Evolutionary conservation across 53 echinoderm and acorn worm genomes (phyloP).

Genomic region (Temnopleurus reevesii): DNA sequence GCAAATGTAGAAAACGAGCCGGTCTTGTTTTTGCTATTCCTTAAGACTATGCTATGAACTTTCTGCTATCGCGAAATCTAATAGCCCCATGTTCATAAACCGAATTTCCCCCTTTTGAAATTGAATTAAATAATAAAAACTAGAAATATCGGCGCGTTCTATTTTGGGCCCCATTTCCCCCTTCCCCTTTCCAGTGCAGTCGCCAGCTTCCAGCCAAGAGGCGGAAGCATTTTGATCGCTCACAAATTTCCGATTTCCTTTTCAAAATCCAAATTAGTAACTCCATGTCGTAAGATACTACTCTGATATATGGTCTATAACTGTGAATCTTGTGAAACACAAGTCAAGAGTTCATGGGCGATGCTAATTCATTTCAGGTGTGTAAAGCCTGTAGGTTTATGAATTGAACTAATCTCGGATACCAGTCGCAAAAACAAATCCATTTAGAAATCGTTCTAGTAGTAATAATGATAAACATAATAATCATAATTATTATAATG

Average conservation of each 20-base stretch:
- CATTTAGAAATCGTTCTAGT: too few species aligned
- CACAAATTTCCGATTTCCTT: constrained; percentile 44
- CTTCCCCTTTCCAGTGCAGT: neutral
- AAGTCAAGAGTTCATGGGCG: neutral
- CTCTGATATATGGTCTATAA: neutral
- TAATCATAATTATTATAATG: too few species aligned
- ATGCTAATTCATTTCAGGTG: neutral
- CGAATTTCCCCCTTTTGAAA: constrained; percentile 24
- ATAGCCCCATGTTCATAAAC: neutral
- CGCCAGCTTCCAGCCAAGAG: neutral
- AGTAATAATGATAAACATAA: too few species aligned
- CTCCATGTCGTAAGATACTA: neutral
- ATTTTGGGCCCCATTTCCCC: neutral
- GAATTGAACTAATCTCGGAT: too few species aligned
- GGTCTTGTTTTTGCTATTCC: too few species aligned
- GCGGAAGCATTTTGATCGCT: constrained; percentile 29
- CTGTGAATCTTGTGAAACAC: neutral
- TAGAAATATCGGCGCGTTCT: neutral
- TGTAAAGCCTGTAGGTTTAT: too few species aligned
- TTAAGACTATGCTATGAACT: too few species aligned
- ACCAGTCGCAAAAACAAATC: too few species aligned
- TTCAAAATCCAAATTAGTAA: constrained; percentile 51
- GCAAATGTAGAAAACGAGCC: too few species aligned
- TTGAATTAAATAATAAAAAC: neutral
- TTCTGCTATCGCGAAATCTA: neutral